Percentiles rank a stretch among this genome's conserved stretches.
These are phyloP conservation scores for Saturnia japonica DNA, from an alignment of 2,888 invertebrate genomes.

Conservation along the genomic window DNA sequence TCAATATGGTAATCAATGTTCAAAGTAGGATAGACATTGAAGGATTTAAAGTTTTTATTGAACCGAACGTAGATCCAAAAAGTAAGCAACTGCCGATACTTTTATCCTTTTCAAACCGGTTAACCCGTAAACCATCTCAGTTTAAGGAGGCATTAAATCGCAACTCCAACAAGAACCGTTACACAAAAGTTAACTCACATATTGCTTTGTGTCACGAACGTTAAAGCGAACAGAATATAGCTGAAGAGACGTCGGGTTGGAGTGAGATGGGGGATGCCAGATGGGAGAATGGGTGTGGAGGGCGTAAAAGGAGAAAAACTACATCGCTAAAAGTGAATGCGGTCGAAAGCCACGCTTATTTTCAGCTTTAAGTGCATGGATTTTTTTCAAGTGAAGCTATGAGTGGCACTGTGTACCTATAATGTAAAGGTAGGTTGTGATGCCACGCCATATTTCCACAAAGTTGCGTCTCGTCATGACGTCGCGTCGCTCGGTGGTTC, in stretches of 20 bases:
- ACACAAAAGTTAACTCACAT: slow-evolving; percentile 81
- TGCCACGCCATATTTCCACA: slow-evolving; percentile 24
- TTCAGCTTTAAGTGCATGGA: slow-evolving; percentile 80
- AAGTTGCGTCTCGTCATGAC: slow-evolving; percentile 17
- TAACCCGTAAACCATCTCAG: slow-evolving; percentile 82
- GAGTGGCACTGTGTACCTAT: slow-evolving; percentile 49
- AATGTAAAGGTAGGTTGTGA: slow-evolving; percentile 19
- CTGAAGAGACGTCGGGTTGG: slow-evolving; percentile 60
- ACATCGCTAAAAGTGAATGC: slow-evolving; percentile 82
- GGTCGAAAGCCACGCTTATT: slow-evolving; percentile 81
- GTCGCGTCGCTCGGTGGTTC: not conserved
- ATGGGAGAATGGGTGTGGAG: slow-evolving; percentile 75
- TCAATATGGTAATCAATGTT: slow-evolving; percentile 47
- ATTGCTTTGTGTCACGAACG: slow-evolving; percentile 82
- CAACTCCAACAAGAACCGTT: slow-evolving; percentile 82
- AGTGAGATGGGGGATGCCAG: slow-evolving; percentile 67
- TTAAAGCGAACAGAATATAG: slow-evolving; percentile 70
- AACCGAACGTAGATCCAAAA: slow-evolving; percentile 64
- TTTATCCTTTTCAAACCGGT: slow-evolving; percentile 77
- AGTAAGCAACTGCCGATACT: slow-evolving; percentile 74
- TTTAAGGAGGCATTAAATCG: slow-evolving; percentile 82
- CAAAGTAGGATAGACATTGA: slow-evolving; percentile 60
- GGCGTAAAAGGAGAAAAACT: slow-evolving; percentile 81
- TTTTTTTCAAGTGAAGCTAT: slow-evolving; percentile 78
- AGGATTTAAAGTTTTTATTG: slow-evolving; percentile 74